These are phyloP conservation scores for Epirrhoe alternata DNA, from an alignment of 2,888 invertebrate genomes.

Conservation along the genomic window DNA sequence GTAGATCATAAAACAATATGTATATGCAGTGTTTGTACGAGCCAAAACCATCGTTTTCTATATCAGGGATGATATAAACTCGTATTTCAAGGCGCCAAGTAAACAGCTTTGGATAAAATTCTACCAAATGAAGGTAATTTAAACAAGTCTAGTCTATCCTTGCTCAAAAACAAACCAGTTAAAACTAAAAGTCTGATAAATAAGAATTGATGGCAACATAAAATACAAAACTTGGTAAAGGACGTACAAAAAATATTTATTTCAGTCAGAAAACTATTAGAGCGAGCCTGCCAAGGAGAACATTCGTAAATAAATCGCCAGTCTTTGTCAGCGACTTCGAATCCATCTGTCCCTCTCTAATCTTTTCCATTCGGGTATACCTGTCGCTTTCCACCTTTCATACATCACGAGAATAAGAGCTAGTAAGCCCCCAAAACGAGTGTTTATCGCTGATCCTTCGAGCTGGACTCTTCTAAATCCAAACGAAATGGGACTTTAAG, in stretches of 20 bases:
- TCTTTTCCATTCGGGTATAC: slow-evolving; percentile 57
- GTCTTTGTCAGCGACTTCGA: slow-evolving; percentile 49
- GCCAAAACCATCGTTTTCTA: no score
- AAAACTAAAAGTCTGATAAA: slow-evolving; percentile 31
- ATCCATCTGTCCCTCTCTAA: slow-evolving; percentile 60
- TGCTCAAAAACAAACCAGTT: slow-evolving; percentile 32
- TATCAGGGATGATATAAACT: no score
- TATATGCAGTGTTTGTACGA: no score
- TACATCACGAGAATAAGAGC: slow-evolving; percentile 73
- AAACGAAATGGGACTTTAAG: slow-evolving; percentile 59
- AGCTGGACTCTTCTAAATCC: slow-evolving; percentile 60
- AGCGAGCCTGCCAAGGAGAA: slow-evolving; percentile 44
- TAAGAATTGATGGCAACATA: slow-evolving; percentile 31
- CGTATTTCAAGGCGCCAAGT: no score
- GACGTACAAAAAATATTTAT: slow-evolving; percentile 50
- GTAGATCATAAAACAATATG: no score
- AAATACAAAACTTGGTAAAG: slow-evolving; percentile 42
- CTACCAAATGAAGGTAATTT: slow-evolving; percentile 16
- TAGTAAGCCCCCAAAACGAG: slow-evolving; percentile 76
- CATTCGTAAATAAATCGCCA: slow-evolving; percentile 56
- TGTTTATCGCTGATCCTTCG: slow-evolving; percentile 79
- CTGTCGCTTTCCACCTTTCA: slow-evolving; percentile 68
- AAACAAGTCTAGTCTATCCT: slow-evolving; percentile 21
- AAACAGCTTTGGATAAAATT: not conserved
- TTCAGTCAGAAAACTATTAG: slow-evolving; percentile 59